Conservation (phyloP, 2,888 invertebrate species). For the Phalera bucephala region DNA sequence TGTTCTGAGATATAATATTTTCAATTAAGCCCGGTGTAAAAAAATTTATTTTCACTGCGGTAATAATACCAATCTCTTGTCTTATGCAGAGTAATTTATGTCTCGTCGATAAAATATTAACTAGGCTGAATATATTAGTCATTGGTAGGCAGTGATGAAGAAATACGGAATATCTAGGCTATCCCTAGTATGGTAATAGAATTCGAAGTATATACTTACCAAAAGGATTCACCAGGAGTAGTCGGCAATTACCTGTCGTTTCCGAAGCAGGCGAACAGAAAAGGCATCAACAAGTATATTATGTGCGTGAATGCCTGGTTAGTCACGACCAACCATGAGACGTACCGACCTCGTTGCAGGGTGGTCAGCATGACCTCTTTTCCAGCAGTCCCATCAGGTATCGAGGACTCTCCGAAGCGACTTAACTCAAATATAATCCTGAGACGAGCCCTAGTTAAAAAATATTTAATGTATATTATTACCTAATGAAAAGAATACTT, state of each 20-base stretch:
- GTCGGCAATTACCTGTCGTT: slow-evolving; percentile 49
- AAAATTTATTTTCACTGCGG: too few relatives aligned
- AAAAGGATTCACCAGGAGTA: slow-evolving; percentile 51
- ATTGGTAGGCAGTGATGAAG: too few relatives aligned
- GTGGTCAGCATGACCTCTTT: slow-evolving; percentile 33
- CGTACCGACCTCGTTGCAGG: slow-evolving; percentile 38
- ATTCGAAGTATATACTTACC: slow-evolving; percentile 32
- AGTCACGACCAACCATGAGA: slow-evolving; percentile 48
- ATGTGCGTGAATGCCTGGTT: slow-evolving; percentile 47
- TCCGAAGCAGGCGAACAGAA: slow-evolving; percentile 47
- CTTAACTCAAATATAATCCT: slow-evolving; percentile 44
- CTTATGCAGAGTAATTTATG: too few relatives aligned
- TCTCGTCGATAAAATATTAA: too few relatives aligned
- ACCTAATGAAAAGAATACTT: too few relatives aligned
- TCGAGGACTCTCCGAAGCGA: slow-evolving; percentile 37
- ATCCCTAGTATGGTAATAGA: too few relatives aligned
- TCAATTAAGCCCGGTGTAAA: too few relatives aligned
- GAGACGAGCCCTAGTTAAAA: slow-evolving; percentile 38
- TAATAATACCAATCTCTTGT: too few relatives aligned
- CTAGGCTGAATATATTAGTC: too few relatives aligned
- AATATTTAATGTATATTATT: too few relatives aligned
- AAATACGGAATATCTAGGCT: too few relatives aligned
- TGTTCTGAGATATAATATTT: too few relatives aligned
- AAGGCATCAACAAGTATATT: slow-evolving; percentile 45
- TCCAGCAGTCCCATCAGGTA: slow-evolving; percentile 36